phyloP scores from a whole-genome alignment of 2,888 invertebrate genomes.

The Melanchra persicariae region DNA sequence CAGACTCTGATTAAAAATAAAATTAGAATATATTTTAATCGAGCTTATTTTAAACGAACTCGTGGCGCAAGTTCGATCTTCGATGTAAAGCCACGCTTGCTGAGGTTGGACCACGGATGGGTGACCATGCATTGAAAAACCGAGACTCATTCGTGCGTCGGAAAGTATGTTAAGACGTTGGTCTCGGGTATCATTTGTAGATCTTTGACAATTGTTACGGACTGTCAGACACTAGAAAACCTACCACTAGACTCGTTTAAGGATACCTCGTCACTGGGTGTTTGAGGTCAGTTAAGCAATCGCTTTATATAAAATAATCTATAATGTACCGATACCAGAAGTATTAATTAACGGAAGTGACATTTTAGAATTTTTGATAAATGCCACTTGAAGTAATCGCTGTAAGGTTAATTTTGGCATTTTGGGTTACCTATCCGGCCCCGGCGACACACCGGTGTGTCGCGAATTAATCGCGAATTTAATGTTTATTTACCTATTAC shows the following conservation, averaged over 20 bases:
- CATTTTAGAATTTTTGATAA: no score
- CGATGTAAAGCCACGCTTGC: background rate
- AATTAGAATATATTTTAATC: background rate
- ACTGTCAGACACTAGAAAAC: background rate
- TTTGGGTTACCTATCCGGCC: no score
- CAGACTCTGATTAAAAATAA: constrained; percentile 12
- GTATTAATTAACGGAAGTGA: no score
- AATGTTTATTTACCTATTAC: no score
- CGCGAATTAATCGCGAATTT: no score
- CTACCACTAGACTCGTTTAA: background rate
- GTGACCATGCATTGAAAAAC: background rate
- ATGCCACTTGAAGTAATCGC: no score
- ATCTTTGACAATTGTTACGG: background rate
- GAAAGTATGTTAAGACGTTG: background rate
- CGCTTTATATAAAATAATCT: background rate
- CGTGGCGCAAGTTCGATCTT: background rate
- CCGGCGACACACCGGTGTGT: no score
- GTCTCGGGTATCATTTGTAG: background rate
- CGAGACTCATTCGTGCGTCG: background rate
- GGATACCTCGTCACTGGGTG: background rate
- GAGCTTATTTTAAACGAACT: background rate
- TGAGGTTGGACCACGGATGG: background rate
- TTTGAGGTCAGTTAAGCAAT: background rate
- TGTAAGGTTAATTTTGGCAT: no score
- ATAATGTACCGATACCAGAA: no score